Evolutionary conservation across 2,113 vertebrate species (phyloP).

Genomic region (Pan troglodytes): NHGRI_mPanTro3-v2.1_pri NC_072401.2:45687001-45687500

Average conservation of each 20-base stretch:
- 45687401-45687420: not conserved
- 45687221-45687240: not conserved
- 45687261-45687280: not conserved
- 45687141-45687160: slow-evolving; percentile 49
- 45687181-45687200: not conserved
- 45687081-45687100: slow-evolving; percentile 42
- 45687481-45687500: not conserved
- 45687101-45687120: slow-evolving; percentile 48
- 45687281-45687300: not conserved
- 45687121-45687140: not conserved
- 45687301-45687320: not conserved
- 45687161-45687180: not conserved
- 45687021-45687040: slow-evolving; percentile 4
- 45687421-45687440: not conserved
- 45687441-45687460: slow-evolving; percentile 53
- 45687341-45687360: not conserved
- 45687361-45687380: fast-evolving
- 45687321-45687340: slow-evolving; percentile 9
- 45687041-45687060: slow-evolving; percentile 44
- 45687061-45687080: slow-evolving; percentile 40
- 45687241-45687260: not conserved
- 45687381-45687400: not conserved
- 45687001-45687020: slow-evolving; percentile 2
- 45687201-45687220: not conserved
- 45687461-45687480: not conserved